phyloP scores from a whole-genome alignment of 1,140 invertebrate species.

The Drosophila pectinifera region DNA sequence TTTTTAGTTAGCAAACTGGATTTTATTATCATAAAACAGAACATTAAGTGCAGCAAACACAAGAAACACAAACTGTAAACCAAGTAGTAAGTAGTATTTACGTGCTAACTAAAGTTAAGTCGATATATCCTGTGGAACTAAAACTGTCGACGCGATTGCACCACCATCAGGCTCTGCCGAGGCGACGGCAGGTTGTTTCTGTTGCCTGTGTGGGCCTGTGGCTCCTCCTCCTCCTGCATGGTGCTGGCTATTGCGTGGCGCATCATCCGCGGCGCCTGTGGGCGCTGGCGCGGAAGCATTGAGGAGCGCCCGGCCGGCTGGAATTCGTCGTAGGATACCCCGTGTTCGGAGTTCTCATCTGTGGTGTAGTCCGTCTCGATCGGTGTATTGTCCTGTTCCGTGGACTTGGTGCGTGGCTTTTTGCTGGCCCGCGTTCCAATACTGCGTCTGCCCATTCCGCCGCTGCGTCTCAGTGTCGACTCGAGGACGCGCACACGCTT shows the following conservation, averaged over 20 bases:
- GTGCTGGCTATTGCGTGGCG: background rate
- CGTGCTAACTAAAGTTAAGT: conserved; percentile 24
- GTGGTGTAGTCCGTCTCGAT: conserved; percentile 1
- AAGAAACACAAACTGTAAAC: conserved; percentile 16
- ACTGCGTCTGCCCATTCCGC: conserved; percentile 61
- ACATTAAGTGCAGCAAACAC: conserved; percentile 18
- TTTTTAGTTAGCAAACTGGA: conserved; percentile 14
- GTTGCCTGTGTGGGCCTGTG: background rate
- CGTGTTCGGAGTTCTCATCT: conserved; percentile 32
- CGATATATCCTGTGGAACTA: conserved; percentile 11
- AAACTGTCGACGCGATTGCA: conserved; percentile 6
- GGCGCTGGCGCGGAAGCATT: conserved; percentile 43
- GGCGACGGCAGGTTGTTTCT: conserved; percentile 13
- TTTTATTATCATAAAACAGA: conserved; percentile 41
- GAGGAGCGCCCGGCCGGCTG: conserved; percentile 67
- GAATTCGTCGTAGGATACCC: conserved; percentile 66
- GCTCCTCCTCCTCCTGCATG: conserved; percentile 7
- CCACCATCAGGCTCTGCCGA: conserved; percentile 17
- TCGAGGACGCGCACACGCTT: conserved; percentile 67
- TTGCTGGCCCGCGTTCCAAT: conserved; percentile 27
- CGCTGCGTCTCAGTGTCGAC: conserved; percentile 64
- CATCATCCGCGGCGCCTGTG: conserved; percentile 1
- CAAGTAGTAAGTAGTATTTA: background rate
- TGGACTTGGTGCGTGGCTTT: conserved; percentile 23
- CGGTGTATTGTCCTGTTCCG: conserved; percentile 22